phyloP scores from a whole-genome alignment of 2,888 invertebrate species.

The Cosmia pyralina region DNA sequence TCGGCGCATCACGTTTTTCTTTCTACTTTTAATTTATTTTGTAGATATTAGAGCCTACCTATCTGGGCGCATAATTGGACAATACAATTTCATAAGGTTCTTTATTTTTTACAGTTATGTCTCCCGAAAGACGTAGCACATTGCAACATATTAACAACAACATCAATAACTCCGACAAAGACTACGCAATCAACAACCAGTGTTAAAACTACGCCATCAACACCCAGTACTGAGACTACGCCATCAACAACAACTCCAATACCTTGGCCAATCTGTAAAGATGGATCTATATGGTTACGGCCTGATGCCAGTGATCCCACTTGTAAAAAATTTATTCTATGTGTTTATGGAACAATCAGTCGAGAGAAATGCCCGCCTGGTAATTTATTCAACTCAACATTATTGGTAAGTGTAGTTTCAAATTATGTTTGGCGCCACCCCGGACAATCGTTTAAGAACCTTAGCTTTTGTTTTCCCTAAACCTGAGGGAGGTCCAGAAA shows the following conservation, averaged over 20 bases:
- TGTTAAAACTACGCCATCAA: neutral
- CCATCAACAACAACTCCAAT: neutral
- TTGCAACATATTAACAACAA: neutral
- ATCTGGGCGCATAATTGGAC: neutral
- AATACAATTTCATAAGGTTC: neutral
- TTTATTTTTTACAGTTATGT: slow-evolving; percentile 27
- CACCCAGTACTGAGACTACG: neutral
- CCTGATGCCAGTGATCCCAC: neutral
- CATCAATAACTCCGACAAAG: neutral
- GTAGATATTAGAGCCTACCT: neutral
- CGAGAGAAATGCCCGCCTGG: slow-evolving; percentile 11
- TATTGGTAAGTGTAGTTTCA: slow-evolving; percentile 19
- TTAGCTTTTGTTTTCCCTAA: neutral
- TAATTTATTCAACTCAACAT: neutral
- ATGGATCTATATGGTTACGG: neutral
- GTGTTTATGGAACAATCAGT: slow-evolving; percentile 15
- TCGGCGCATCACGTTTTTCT: too few relatives aligned
- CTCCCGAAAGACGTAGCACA: slow-evolving; percentile 26
- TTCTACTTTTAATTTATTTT: neutral
- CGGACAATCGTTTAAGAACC: too few relatives aligned
- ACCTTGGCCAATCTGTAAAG: neutral
- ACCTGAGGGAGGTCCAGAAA: too few relatives aligned
- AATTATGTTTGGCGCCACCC: neutral
- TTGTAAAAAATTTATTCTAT: slow-evolving; percentile 26
- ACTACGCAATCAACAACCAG: neutral